These are phyloP conservation scores for Drosophila virilis DNA, from an alignment of 1,140 invertebrate species.

Conservation along the genomic window DNA sequence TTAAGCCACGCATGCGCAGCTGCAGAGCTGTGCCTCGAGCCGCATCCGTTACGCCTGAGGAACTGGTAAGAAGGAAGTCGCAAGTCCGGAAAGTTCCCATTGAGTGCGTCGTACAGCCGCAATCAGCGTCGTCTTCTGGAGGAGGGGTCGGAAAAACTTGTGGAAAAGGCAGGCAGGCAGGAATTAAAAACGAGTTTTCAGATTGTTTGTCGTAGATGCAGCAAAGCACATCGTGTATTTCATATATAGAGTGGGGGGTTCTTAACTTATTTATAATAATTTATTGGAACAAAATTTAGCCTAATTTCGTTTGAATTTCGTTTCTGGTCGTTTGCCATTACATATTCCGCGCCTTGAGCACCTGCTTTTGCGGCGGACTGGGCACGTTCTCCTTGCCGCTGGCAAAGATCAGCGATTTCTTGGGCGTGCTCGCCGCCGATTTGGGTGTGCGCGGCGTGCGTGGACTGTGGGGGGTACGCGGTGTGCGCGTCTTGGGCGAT, in stretches of 20 bases:
- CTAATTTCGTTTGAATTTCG: conserved; percentile 24
- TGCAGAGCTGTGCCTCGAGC: conserved; percentile 48
- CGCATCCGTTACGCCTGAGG: conserved; percentile 58
- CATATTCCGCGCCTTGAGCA: conserved; percentile 80
- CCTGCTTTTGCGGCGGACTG: conserved; percentile 81
- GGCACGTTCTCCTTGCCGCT: conserved; percentile 76
- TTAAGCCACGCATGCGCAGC: conserved; percentile 67
- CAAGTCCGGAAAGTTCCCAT: conserved; percentile 56
- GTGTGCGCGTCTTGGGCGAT: conserved; percentile 61
- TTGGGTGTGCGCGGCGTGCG: conserved; percentile 71
- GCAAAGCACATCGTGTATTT: conserved; percentile 58
- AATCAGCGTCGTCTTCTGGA: conserved; percentile 52
- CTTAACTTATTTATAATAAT: conserved; percentile 65
- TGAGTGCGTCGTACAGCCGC: conserved; percentile 37
- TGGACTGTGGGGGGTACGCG: conserved; percentile 63
- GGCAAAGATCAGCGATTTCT: conserved; percentile 77
- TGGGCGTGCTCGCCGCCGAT: conserved; percentile 69
- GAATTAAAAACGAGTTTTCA: conserved; percentile 62
- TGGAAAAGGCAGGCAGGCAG: not conserved
- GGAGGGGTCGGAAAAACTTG: conserved; percentile 50
- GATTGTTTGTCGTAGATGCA: conserved; percentile 44
- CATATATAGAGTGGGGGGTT: conserved; percentile 27
- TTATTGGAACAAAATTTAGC: conserved; percentile 35
- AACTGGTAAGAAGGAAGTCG: conserved; percentile 45
- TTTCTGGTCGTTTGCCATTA: conserved; percentile 26